Base-by-base conservation (phyloP, 2,797 vertebrate species). In the Mionectes olivaceus region DNA sequence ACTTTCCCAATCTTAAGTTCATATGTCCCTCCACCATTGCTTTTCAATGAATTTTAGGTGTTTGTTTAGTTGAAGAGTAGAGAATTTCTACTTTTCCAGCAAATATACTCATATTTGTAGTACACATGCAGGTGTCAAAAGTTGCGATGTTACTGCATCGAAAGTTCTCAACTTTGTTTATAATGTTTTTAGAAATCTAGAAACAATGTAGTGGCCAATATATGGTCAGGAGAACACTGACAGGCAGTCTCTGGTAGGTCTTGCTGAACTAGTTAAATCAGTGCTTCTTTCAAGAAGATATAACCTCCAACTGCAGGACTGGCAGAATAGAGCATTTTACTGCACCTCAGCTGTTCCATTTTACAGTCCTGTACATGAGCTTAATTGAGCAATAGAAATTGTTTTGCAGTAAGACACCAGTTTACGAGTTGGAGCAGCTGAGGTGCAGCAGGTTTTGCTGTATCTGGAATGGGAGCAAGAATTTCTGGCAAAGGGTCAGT, bases 401-500 rank as follows among this genome's bases (percentile, higher is more conserved):
- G 90, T 86, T 94, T 95, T 95, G 88, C 59, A 86, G 69, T 82
- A 65, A 88, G 69, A 86, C 8, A 32, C 57, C 61, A 86, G 94
- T 94, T 91, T 94, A 93, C 52, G 85, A 94, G 69, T 44, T 39
- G 73, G 35, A 96, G 93, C 95, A 96, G 96, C 96, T 96, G 96
- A 96, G 91, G 73, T 96, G 87, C 91, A 94, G 91, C 79, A 94
- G 80, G 83, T 96, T 96, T 94, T 94, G 91, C 93, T 96, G 87
- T 96, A 86, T 77, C 90, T 96, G 96, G 94, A 96, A 90, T 11
- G 16, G 47, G 35, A 94, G 85, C 96, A 96, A 96, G 87, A 96
- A 96, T 95, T 96, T 94, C 65, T 96, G 95, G 96, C 96, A 94
- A 84, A 83, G 39, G 85, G 87, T 94, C 88, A 83, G 59, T 81